Evolutionary conservation across 2,113 vertebrate species (phyloP), one percentile per base, ranked within the genome.

Genomic region (Petrocephalus zakoni): DNA sequence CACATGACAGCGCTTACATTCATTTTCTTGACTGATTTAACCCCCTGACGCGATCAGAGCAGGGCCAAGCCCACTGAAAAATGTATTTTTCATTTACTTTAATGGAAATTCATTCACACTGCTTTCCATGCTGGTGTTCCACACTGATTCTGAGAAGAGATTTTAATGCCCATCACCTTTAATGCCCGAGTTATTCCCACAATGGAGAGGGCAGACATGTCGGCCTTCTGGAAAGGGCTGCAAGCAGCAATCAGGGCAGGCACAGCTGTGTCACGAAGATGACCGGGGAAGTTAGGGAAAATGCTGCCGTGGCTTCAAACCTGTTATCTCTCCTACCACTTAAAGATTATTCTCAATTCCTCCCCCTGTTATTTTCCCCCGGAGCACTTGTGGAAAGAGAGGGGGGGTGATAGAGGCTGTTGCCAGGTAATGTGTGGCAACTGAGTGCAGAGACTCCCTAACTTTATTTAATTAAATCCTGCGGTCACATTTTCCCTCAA

Each of bases 351-450:
- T 86, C 56, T 86, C 84, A 7, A 85, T 25, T 29, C 22, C 55
- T 87, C 34, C 53, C 61, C 53, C 55, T 42, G 19, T 61, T 87
- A 58, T 42, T 85, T 86, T 47, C 55, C 46, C 89, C 87, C 89
- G 51, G n/a, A 90, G 90, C 89, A 61, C 53, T 87, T 87, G 84
- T 86, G 34, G 89, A 52, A 64, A 78, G 90, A 91, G 91, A 34
- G 22, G 83, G 85, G 11, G 68, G 58, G 85, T 2, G 85, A 82
- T n/a, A 88, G 87, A 75, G 25, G 17, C 29, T 29, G 29, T 51
- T 61, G 86, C 51, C 86, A 89, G 86, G 61, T 58, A 51, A 15
- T n/a, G 75, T 49, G 58, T 88, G 78, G 89, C 61, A n/a, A 56
- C 64, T 42, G 25, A 46, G 47, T 8, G 29, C 17, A 47, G 64